Percentiles rank a stretch among this genome's conserved stretches.
Evolutionary conservation across 2,113 vertebrate species (phyloP).

Genomic region (Grallaria varia): DNA sequence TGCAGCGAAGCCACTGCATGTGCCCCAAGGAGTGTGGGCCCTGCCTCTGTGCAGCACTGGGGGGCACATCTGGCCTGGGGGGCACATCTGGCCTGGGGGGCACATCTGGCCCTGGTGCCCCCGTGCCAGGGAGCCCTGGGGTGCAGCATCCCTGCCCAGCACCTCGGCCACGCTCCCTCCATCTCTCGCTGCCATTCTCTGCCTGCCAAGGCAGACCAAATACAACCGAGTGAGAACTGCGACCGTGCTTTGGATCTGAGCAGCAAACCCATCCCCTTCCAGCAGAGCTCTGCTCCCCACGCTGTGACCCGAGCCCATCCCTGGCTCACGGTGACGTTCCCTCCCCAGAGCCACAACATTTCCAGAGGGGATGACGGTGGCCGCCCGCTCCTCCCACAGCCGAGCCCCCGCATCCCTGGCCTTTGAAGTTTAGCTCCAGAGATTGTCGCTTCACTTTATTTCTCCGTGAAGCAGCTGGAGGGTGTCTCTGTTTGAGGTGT

Average conservation of each 20-base stretch:
- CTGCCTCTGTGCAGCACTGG: background rate
- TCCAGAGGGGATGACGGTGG: background rate
- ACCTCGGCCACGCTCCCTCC: fast-evolving
- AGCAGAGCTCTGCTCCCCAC: fast-evolving
- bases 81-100: fast-evolving
- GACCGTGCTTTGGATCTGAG: fast-evolving
- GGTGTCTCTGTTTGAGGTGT: background rate
- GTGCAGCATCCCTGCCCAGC: background rate
- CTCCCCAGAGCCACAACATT: background rate
- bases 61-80: background rate
- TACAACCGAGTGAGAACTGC: fast-evolving
- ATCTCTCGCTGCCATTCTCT: fast-evolving
- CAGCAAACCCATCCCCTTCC: fast-evolving
- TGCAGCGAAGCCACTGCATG: fast-evolving
- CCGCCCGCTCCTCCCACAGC: background rate
- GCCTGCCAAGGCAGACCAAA: fast-evolving
- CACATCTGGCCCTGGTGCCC: too few species aligned
- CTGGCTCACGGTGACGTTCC: background rate
- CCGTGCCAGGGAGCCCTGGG: fast-evolving
- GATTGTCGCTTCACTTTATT: background rate
- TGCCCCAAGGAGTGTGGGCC: background rate
- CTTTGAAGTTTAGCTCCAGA: background rate
- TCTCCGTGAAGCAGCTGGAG: background rate
- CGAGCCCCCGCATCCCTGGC: background rate
- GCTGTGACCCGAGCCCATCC: background rate